Conservation (phyloP, 1,140 invertebrate genomes). For the Oryctes rhinoceros region DNA sequence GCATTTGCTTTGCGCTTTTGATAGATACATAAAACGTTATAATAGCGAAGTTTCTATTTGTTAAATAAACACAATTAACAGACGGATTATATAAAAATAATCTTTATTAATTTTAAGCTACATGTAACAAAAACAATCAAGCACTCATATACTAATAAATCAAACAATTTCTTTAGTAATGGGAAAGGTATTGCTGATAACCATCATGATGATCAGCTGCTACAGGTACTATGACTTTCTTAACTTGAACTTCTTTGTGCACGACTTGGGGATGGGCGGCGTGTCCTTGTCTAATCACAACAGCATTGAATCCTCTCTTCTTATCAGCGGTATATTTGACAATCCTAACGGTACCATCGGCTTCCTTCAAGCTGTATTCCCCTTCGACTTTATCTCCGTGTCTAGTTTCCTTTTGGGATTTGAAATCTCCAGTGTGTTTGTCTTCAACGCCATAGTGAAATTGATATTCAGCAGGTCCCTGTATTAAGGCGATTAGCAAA, state of each 20-base stretch:
- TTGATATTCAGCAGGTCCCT: slow-evolving; percentile 2
- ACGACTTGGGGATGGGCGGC: slow-evolving; percentile 24
- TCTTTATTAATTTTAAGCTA: too few species aligned
- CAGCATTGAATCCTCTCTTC: slow-evolving; percentile 30
- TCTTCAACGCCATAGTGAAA: slow-evolving; percentile 26
- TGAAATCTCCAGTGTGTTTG: slow-evolving; percentile 24
- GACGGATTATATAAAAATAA: too few species aligned
- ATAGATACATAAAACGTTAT: too few species aligned
- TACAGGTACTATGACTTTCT: neutral
- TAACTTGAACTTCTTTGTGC: slow-evolving; percentile 8
- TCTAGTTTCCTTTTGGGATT: slow-evolving; percentile 12
- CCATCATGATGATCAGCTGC: neutral
- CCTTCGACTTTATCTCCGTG: slow-evolving; percentile 6
- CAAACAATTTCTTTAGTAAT: neutral
- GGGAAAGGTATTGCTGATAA: neutral
- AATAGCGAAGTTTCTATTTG: too few species aligned
- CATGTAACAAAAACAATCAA: neutral
- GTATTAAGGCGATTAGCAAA: neutral
- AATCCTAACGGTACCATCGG: slow-evolving; percentile 16
- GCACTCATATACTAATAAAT: neutral
- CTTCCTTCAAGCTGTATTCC: slow-evolving; percentile 20
- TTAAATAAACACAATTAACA: too few species aligned
- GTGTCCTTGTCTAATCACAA: slow-evolving; percentile 5
- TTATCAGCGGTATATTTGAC: slow-evolving; percentile 32
- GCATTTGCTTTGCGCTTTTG: too few species aligned